phyloP scores from a whole-genome alignment of 2,888 invertebrate species.

The Drosophila niveifrons region DNA sequence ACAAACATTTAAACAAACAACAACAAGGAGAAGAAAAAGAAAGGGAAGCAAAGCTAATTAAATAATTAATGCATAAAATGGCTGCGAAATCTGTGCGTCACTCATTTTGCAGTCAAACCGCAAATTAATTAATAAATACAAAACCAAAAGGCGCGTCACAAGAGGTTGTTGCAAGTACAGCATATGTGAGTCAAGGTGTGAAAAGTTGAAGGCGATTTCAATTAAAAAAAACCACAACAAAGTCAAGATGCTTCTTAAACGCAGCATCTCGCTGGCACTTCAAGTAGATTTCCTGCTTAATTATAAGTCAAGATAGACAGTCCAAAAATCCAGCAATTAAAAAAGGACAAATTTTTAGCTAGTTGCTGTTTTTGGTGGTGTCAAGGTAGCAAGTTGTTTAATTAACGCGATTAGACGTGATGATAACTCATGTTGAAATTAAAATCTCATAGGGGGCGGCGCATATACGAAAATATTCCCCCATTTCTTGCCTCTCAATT shows the following conservation, averaged over 20 bases:
- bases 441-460: constrained; percentile 57
- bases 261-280: not conserved
- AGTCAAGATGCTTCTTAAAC: constrained; percentile 38
- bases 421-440: constrained; percentile 70
- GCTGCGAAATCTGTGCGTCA: constrained; percentile 30
- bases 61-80: constrained; percentile 51
- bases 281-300: constrained; percentile 39
- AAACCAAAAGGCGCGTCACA: not conserved
- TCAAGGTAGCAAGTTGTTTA: constrained; percentile 76
- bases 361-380: constrained; percentile 23
- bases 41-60: constrained; percentile 36
- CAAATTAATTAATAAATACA: constrained; percentile 65
- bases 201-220: constrained; percentile 36
- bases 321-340: constrained; percentile 59
- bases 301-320: constrained; percentile 65
- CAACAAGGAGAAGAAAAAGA: constrained; percentile 16
- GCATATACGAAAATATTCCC: not conserved
- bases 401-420: constrained; percentile 78
- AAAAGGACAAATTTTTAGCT: constrained; percentile 42
- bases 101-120: constrained; percentile 38
- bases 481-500: constrained; percentile 38
- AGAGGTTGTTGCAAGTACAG: constrained; percentile 4
- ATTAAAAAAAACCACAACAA: constrained; percentile 67
- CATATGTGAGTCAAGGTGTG: constrained; percentile 1
- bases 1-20: constrained; percentile 18